A percentile compares a stretch with the other conserved stretches of the same genome.
Conservation (phyloP, 2,113 vertebrate genomes). For the Hippoglossus stenolepis region DNA sequence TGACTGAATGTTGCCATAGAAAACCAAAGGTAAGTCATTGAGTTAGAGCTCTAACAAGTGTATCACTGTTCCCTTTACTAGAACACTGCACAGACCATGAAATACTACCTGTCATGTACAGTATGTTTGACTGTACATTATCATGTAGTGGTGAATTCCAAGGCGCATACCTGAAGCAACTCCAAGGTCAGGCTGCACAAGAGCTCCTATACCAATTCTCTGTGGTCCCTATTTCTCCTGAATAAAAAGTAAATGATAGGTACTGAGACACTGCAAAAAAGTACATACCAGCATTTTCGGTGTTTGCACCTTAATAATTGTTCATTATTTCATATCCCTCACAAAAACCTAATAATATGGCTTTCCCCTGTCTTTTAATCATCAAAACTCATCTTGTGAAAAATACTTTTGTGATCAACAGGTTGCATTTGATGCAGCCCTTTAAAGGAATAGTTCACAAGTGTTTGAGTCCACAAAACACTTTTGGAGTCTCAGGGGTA, state of each 20-base stretch:
- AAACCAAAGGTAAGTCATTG: neutral
- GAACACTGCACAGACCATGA: neutral
- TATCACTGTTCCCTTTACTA: conserved; percentile 5
- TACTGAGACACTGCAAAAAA: neutral
- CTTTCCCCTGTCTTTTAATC: too few species aligned
- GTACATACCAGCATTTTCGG: too few species aligned
- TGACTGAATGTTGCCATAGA: neutral
- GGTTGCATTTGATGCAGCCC: too few species aligned
- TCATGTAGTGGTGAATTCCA: conserved; percentile 27
- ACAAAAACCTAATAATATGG: too few species aligned
- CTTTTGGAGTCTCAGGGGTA: too few species aligned
- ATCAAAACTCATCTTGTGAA: too few species aligned
- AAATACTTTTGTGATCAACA: too few species aligned
- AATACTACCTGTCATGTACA: conserved; percentile 22
- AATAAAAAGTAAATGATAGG: neutral
- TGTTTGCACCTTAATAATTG: too few species aligned
- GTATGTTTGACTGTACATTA: conserved; percentile 28
- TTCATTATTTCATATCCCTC: too few species aligned
- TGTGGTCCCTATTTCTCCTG: neutral
- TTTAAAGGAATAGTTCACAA: too few species aligned
- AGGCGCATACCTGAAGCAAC: conserved; percentile 6
- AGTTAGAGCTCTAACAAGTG: conserved; percentile 14
- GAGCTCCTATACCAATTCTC: neutral
- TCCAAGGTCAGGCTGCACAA: neutral
- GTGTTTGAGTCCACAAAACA: too few species aligned